Percentiles rank a stretch among this genome's conserved stretches.
These are phyloP conservation scores for Amphiprion percula DNA, from an alignment of 2,113 vertebrate genomes.

Conservation along the genomic window DNA sequence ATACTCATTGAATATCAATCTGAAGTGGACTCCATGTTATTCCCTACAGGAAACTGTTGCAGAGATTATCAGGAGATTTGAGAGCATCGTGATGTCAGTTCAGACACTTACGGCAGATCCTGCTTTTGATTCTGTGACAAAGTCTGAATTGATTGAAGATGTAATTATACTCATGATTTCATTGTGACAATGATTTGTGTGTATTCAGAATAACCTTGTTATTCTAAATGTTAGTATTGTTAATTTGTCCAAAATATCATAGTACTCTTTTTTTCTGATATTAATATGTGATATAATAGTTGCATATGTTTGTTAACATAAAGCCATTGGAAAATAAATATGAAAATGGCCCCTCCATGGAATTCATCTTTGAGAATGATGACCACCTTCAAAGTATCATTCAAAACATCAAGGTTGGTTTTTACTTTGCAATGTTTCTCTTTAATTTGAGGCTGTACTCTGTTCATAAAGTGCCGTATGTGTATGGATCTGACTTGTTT, in stretches of 20 bases:
- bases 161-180: conserved; percentile 49
- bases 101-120: conserved; percentile 82
- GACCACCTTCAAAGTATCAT: conserved; percentile 80
- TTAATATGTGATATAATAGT: not conserved
- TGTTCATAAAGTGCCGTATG: not conserved
- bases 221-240: not conserved
- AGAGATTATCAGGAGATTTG: conserved; percentile 81
- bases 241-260: not conserved
- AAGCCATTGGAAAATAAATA: conserved; percentile 78
- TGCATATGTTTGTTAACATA: conserved; percentile 3
- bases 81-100: conserved; percentile 84
- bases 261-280: too few relatives aligned
- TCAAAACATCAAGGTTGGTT: conserved; percentile 84
- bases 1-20: not conserved
- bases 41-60: conserved; percentile 79
- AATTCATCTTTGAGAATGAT: conserved; percentile 85
- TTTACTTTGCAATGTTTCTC: not conserved
- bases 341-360: conserved; percentile 81
- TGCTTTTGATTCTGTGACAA: conserved; percentile 84
- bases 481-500: not conserved
- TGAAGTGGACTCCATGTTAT: not conserved
- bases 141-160: conserved; percentile 64
- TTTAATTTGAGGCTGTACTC: not conserved
- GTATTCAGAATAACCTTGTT: not conserved
- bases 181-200: not conserved